A percentile compares a stretch with the other conserved stretches of the same genome.
These are phyloP conservation scores for Glossosoma conforme DNA, from an alignment of 1,140 invertebrate genomes.

Conservation along the genomic window DNA sequence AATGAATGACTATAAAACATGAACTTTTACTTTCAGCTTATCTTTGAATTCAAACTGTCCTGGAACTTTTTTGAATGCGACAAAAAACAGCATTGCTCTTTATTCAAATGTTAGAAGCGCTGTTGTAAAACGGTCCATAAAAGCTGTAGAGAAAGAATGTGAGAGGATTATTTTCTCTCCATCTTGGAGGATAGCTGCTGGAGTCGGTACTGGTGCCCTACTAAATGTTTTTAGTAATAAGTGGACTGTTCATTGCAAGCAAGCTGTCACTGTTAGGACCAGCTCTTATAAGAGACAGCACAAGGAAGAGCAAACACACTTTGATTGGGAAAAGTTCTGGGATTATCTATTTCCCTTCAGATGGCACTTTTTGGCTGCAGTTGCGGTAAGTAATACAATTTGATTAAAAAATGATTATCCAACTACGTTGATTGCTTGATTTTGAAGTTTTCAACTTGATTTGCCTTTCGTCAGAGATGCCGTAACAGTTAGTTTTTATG, in stretches of 20 bases:
- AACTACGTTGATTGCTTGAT: no score
- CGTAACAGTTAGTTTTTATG: no score
- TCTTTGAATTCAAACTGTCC: no score
- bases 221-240: conserved; percentile 20
- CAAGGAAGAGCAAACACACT: conserved; percentile 17
- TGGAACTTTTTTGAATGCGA: not conserved
- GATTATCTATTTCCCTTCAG: conserved; percentile 22
- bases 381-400: conserved; percentile 24
- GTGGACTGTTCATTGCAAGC: conserved; percentile 24
- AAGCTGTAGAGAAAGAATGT: conserved; percentile 5
- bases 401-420: no score
- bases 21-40: no score
- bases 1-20: no score
- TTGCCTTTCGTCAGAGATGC: no score
- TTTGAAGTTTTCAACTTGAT: no score
- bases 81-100: conserved; percentile 2
- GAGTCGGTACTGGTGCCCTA: conserved; percentile 14
- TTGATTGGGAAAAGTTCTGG: conserved; percentile 30
- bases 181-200: conserved; percentile 23
- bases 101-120: conserved; percentile 10
- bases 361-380: conserved; percentile 24
- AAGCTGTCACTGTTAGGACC: conserved; percentile 1
- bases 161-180: conserved; percentile 23
- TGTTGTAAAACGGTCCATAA: conserved; percentile 8
- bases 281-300: conserved; percentile 5